Evolutionary conservation across 2,113 vertebrate species (phyloP).

Genomic region (Fregata magnificens): DNA sequence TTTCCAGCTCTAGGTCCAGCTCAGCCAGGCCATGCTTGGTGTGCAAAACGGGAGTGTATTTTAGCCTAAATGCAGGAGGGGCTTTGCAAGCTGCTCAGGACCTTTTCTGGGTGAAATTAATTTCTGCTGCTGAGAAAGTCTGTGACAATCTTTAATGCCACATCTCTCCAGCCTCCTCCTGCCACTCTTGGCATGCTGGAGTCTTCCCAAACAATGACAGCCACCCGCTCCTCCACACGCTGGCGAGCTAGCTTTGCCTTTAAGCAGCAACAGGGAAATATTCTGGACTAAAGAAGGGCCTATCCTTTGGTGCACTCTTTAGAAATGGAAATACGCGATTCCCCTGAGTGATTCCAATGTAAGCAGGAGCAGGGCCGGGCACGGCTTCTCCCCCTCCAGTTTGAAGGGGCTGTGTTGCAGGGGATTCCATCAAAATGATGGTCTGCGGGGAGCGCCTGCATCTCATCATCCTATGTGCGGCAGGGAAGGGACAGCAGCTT

Average conservation of each 20-base stretch:
- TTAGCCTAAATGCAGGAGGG: background rate
- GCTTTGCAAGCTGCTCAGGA: background rate
- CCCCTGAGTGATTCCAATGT: background rate
- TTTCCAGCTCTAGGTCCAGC: background rate
- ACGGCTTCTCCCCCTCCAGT: background rate
- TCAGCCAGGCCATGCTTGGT: background rate
- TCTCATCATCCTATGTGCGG: background rate
- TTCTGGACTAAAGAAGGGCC: background rate
- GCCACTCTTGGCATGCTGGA: background rate
- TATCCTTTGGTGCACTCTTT: background rate
- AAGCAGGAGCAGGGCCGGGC: background rate
- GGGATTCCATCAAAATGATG: background rate
- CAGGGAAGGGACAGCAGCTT: background rate
- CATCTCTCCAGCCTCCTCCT: background rate
- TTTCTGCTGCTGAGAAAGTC: background rate
- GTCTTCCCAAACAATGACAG: conserved; percentile 5
- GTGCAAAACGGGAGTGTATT: background rate
- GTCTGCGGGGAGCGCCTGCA: background rate
- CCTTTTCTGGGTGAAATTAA: background rate
- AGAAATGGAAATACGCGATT: conserved; percentile 13
- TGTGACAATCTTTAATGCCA: background rate
- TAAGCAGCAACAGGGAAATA: background rate
- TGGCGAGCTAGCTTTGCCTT: background rate
- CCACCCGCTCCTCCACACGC: rapidly evolving
- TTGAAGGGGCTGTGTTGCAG: background rate